Percentiles rank a stretch among this genome's conserved stretches.
These are phyloP conservation scores for Mastomys natalensis DNA, from an alignment of 2,113 vertebrate genomes.

Conservation along the genomic window DNA sequence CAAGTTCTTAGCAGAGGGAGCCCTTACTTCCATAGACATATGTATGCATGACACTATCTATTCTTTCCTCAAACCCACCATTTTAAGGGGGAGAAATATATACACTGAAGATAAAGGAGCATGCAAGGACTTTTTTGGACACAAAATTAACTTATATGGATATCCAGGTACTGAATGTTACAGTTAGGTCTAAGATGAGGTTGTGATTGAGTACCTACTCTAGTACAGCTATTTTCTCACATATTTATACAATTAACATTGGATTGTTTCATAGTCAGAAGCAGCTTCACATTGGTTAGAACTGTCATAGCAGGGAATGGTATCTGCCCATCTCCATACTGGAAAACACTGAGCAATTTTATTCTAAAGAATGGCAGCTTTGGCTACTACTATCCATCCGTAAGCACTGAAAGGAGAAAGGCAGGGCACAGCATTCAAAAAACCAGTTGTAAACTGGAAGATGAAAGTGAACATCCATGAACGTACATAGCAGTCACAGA, in stretches of 20 bases:
- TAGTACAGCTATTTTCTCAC: neutral
- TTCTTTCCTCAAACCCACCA: neutral
- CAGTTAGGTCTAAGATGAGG: neutral
- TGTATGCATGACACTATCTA: neutral
- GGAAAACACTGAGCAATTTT: neutral
- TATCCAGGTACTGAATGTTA: neutral
- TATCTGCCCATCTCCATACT: neutral
- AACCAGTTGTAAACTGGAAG: neutral
- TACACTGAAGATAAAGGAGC: neutral
- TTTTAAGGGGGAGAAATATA: neutral
- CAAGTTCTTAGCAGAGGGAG: neutral
- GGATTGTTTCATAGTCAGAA: neutral
- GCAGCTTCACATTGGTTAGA: neutral
- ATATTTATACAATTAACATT: neutral
- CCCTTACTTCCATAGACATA: neutral
- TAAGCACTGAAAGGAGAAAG: neutral
- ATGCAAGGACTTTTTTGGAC: neutral
- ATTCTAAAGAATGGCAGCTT: accelerated
- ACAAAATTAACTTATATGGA: neutral
- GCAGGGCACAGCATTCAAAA: neutral
- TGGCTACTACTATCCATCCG: accelerated
- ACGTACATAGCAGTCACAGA: neutral
- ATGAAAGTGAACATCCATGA: neutral
- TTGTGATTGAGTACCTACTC: neutral
- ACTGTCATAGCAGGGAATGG: neutral